Conservation (phyloP, 2,888 invertebrate genomes). For the Platycheirus albimanus region DNA sequence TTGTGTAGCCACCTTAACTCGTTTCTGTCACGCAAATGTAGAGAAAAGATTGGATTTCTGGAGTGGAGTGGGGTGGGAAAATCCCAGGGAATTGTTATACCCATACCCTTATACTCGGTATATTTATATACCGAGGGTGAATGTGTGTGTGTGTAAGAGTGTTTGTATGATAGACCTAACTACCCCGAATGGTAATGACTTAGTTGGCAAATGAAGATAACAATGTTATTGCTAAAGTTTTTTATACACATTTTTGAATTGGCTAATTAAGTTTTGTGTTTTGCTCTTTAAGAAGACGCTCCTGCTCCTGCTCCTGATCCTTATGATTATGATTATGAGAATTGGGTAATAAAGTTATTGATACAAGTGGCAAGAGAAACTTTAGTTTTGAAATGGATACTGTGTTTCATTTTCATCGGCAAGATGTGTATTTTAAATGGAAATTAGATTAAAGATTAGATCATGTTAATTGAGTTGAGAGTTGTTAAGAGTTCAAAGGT, state of each 20-base stretch:
- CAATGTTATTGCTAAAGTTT: constrained; percentile 68
- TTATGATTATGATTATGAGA: constrained; percentile 43
- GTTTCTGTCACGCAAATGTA: constrained; percentile 60
- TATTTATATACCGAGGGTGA: too few relatives aligned
- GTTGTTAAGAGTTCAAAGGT: too few relatives aligned
- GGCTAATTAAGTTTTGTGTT: constrained; percentile 47
- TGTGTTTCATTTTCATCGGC: constrained; percentile 12
- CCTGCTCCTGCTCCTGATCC: neutral
- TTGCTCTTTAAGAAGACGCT: constrained; percentile 12
- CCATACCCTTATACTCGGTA: too few relatives aligned
- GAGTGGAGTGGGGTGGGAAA: constrained; percentile 41
- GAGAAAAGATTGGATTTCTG: constrained; percentile 27
- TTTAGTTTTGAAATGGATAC: constrained; percentile 8
- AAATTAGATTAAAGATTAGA: constrained; percentile 42
- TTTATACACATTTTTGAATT: constrained; percentile 50
- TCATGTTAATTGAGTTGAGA: too few relatives aligned
- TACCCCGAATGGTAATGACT: constrained; percentile 71
- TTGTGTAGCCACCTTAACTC: constrained; percentile 45
- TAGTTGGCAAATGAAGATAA: constrained; percentile 71
- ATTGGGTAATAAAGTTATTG: constrained; percentile 67
- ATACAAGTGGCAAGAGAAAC: constrained; percentile 12
- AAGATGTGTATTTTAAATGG: constrained; percentile 48
- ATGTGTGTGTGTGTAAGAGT: neutral
- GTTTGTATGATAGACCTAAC: constrained; percentile 30
- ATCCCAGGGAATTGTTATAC: constrained; percentile 47